A percentile compares a stretch with the other conserved stretches of the same genome.
Evolutionary conservation across 2,888 invertebrate species (phyloP).

Genomic region (Sericinus montela): DNA sequence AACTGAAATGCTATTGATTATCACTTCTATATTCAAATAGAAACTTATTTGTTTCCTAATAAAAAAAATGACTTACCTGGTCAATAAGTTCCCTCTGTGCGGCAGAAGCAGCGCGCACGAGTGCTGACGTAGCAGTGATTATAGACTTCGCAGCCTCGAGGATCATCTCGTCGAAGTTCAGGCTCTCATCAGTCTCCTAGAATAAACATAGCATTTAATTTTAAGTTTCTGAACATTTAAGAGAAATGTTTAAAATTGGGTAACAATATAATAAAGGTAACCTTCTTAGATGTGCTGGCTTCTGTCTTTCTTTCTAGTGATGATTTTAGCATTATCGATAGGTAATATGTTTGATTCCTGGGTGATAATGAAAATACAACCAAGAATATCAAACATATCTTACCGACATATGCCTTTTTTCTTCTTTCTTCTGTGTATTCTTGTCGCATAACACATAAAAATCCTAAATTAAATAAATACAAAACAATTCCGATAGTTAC

Average conservation of each 20-base stretch:
- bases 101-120: slow-evolving; percentile 97
- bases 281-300: not conserved
- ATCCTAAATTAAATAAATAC: too few relatives aligned
- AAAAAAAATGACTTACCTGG: slow-evolving; percentile 48
- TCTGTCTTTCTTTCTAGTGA: slow-evolving; percentile 19
- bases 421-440: slow-evolving; percentile 13
- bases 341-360: slow-evolving; percentile 99
- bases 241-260: slow-evolving; percentile 22
- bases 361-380: slow-evolving; percentile 93
- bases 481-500: too few relatives aligned
- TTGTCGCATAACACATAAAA: not conserved
- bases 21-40: too few relatives aligned
- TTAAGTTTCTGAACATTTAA: not conserved
- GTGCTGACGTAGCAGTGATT: slow-evolving; percentile 96
- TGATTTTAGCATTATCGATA: slow-evolving; percentile 77
- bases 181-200: slow-evolving; percentile 93
- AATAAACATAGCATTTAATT: not conserved
- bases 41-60: too few relatives aligned
- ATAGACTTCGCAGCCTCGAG: slow-evolving; percentile 98
- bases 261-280: slow-evolving; percentile 1
- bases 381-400: slow-evolving; percentile 99
- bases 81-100: slow-evolving; percentile 97
- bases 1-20: too few relatives aligned
- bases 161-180: slow-evolving; percentile 99
- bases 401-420: slow-evolving; percentile 69